Percentiles rank a stretch among this genome's conserved stretches.
These are phyloP conservation scores for Triplophysa rosa DNA, from an alignment of 2,113 vertebrate genomes.

Conservation along the genomic window DNA sequence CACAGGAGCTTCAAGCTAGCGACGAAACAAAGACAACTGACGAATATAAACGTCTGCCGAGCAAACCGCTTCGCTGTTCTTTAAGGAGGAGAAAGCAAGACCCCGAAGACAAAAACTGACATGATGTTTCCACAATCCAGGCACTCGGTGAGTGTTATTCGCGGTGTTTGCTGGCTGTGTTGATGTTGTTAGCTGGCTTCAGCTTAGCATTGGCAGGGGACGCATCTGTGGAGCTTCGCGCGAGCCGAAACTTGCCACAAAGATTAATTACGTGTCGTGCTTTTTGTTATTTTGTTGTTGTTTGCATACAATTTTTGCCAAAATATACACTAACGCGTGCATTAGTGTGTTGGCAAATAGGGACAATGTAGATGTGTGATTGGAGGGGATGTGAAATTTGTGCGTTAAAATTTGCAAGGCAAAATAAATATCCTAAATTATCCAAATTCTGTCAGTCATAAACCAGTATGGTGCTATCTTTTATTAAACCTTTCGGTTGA, in stretches of 20 bases:
- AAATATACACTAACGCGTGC: neutral
- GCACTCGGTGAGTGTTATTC: conserved; percentile 75
- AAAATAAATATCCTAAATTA: neutral
- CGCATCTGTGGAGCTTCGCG: neutral
- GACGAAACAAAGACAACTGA: conserved; percentile 16
- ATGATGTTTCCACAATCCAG: conserved; percentile 86
- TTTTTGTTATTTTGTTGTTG: neutral
- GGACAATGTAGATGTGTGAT: conserved; percentile 12
- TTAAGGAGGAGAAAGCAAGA: conserved; percentile 56
- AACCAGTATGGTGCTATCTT: neutral
- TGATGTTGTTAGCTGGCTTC: conserved; percentile 31
- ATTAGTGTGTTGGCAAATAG: neutral
- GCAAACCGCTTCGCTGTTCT: conserved; percentile 13
- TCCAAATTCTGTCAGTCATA: neutral
- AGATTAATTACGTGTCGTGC: neutral
- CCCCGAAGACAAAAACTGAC: conserved; percentile 64
- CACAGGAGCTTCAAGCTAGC: conserved; percentile 25
- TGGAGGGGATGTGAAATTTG: neutral
- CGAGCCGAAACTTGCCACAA: conserved; percentile 14
- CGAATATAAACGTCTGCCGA: neutral
- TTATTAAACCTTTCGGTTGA: no score
- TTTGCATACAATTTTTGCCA: neutral
- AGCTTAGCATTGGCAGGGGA: conserved; percentile 37
- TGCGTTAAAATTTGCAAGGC: neutral
- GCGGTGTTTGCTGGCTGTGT: neutral